Evolutionary conservation across 2,888 invertebrate genomes (phyloP), one percentile per base, ranked within the genome.

Genomic region (Entomobrya multifasciata): DNA sequence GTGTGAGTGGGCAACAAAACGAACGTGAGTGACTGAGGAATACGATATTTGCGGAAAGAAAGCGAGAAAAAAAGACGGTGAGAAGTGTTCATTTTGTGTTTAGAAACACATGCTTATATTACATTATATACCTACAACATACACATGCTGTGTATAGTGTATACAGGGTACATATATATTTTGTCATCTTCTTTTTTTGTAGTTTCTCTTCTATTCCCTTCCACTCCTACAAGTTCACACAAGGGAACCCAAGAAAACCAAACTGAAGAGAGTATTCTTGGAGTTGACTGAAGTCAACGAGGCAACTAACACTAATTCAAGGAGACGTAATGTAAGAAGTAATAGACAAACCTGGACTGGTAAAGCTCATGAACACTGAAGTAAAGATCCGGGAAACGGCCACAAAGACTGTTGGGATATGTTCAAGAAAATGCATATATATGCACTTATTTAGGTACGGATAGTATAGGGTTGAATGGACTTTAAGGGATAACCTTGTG

Each of bases 281-380:
- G 72, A 72, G 70, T 72, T 79, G 85, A 79, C 79, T 85, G 62
- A 79, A 85, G 85, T 85, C 85, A 85, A 85, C 85, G 79, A 85
- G 85, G 85, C 85, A 85, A 85, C 85, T 85, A 85, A 85, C 85
- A 85, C 79, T 85, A 85, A 85, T 85, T 85, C 85, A 79, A 85
- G 60, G 70, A 78, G 85, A 85, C 85, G 79, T 70, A 78, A 85
- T 72, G 78, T 44, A 78, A 78, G 49, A 67, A 81, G 70, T 81
- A 84, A 85, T 85, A 85, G 79, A 72, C 36, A 79, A 85, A 72
- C 30, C 47, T 47, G 41, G 65, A 25, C 13, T 44, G n/a, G 47
- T 47, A 81, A 80, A 80, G 70, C 78, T 78, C 78, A 78, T 60
- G 79, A 79, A 81, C 74, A 74, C 60, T 55, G 44, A 27, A 67